Evolutionary conservation across 1,140 invertebrate species (phyloP), one percentile per base, ranked within the genome.

Genomic region (Octopus bimaculoides): DNA sequence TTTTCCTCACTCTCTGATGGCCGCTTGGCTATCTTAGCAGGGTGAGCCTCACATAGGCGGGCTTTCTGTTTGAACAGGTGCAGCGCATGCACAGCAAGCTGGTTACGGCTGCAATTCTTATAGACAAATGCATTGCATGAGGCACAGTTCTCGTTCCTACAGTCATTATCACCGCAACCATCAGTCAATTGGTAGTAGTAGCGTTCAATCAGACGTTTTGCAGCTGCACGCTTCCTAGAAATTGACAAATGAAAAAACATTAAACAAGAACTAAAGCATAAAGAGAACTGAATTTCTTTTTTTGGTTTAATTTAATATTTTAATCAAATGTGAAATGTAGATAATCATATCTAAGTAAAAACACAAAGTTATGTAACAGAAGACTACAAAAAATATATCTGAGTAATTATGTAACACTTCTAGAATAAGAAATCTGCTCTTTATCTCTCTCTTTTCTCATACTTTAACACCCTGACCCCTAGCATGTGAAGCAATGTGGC

Each of bases 101-200:
- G 93, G 92, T 97, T 96, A n/a, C 81, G 81, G 75, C 85, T 81
- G 41, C 82, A 75, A 14, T 86, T 81, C 76, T 82, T 82, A 54
- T 84, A 84, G 26, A 66, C 54, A 78, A 90, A 90, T 7, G 75
- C 53, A 4, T 80, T 61, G 90, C 95, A 96, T 52, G 96, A 97
- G 81, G 95, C 95, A 92, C 96, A 98, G 88, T 94, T 92, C 85
- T 93, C 92, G 91, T 97, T 98, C 82, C 93, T 92, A 91, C 96
- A 97, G 78, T 93, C 91, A 9, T 93, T 91, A 88, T 96, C 95
- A 8, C 96, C 96, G 91, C 96, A 98, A 80, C 96, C 96, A 89
- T 96, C 94, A 14, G 94, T 94, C 79, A 98, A 91, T 91, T 97
- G 95, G 90, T 96, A 96, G 89, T 97, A 98, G 90, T 97, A 97